Conservation (phyloP, 64 coral and sea anemone genomes). For the Anthopleura sola region DNA sequence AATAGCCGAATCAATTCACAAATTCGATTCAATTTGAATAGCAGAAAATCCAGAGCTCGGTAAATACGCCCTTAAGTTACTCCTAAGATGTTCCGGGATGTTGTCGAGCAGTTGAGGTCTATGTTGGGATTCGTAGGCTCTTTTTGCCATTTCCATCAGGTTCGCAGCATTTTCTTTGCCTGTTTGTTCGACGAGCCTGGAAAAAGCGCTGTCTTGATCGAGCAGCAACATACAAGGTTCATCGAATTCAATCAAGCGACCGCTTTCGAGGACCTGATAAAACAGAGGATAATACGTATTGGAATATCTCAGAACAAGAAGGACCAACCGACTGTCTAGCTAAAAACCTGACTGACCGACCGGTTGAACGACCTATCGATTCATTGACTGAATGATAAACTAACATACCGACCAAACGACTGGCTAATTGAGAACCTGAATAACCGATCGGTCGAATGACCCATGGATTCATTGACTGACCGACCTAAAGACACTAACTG, state of each 20-base stretch:
- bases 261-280: constrained; percentile 70
- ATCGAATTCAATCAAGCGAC: constrained; percentile 68
- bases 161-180: constrained; percentile 47
- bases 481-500: no score
- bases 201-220: constrained; percentile 56
- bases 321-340: no score
- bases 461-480: no score
- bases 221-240: constrained; percentile 70
- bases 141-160: constrained; percentile 43
- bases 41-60: not conserved
- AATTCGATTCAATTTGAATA: not conserved
- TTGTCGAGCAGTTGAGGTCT: constrained; percentile 27
- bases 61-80: not conserved
- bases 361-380: not conserved
- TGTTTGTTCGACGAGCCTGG: constrained; percentile 68
- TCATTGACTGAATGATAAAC: no score
- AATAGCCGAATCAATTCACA: not conserved
- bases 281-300: not conserved
- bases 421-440: no score
- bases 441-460: no score
- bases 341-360: not conserved
- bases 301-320: no score
- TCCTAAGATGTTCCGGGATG: constrained; percentile 54
- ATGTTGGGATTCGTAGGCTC: constrained; percentile 31
- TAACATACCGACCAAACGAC: no score